Percentiles rank a stretch among this genome's conserved stretches.
Conservation (phyloP, 2,797 vertebrate species). For the Cottoperca gobio region DNA sequence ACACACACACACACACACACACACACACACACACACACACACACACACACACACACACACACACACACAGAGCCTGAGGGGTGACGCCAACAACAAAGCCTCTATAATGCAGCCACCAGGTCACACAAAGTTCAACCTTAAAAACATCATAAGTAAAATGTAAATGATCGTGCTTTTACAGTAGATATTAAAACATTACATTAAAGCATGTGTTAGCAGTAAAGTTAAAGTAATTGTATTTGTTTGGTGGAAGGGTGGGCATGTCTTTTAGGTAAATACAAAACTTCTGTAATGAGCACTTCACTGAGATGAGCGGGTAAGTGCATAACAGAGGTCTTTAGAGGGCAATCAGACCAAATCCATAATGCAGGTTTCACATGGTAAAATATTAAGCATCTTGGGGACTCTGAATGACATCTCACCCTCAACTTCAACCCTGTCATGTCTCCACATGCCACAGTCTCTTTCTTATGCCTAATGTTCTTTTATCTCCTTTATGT, state of each 20-base stretch:
- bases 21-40: too few relatives aligned
- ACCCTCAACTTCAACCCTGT: slow-evolving; percentile 75
- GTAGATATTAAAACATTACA: slow-evolving; percentile 33
- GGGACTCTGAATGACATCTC: slow-evolving; percentile 81
- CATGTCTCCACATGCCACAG: slow-evolving; percentile 64
- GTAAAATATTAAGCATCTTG: slow-evolving; percentile 84
- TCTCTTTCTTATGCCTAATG: slow-evolving; percentile 41
- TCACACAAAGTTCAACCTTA: slow-evolving; percentile 66
- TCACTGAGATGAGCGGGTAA: slow-evolving; percentile 48
- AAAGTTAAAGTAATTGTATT: slow-evolving; percentile 9
- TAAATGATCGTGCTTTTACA: slow-evolving; percentile 29
- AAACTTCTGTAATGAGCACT: slow-evolving; percentile 66
- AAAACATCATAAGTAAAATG: slow-evolving; percentile 51
- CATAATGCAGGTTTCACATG: slow-evolving; percentile 78
- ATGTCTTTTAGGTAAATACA: slow-evolving; percentile 46
- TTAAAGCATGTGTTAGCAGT: slow-evolving; percentile 9
- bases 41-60: too few relatives aligned
- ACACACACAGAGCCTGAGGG: too few relatives aligned
- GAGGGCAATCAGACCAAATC: slow-evolving; percentile 79
- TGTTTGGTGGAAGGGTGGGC: slow-evolving; percentile 2
- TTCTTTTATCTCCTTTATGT: slow-evolving; percentile 44
- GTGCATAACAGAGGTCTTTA: slow-evolving; percentile 72
- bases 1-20: neutral
- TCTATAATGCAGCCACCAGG: slow-evolving; percentile 42
- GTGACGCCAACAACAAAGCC: slow-evolving; percentile 65